Evolutionary conservation across 2,797 vertebrate species (phyloP), one percentile per base, ranked within the genome.

Genomic region (Psittacula derbiana): DNA sequence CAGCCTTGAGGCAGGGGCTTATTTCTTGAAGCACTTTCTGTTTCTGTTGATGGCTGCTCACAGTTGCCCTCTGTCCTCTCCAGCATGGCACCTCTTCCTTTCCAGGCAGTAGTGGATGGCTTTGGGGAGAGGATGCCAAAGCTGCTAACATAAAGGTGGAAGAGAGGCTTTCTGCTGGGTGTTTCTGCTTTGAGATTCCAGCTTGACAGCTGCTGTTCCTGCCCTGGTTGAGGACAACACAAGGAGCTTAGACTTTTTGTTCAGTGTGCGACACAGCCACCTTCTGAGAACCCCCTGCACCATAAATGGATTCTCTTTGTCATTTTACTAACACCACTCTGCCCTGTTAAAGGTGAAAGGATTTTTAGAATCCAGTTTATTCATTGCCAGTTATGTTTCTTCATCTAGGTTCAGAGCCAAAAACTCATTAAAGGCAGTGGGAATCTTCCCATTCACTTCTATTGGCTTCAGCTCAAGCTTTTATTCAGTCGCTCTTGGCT

Each of bases 381-480:
- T 87, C 64, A 33, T 19, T 58, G 31, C 57, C 86, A 30, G 82
- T 84, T 93, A 62, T 0, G 46, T 70, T 86, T 81, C 70, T 91
- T 72, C 49, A 28, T 81, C 61, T 43, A 50, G 49, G 30, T 94
- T 74, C 86, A 65, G 89, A 86, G 93, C 89, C 94, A 97, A 96
- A 96, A 93, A 25, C 92, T 96, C 93, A 96, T 95, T 96, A 95
- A 69, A 84, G 81, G 81, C 95, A 69, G 43, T 50, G 62, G 62
- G 93, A 95, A 95, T 96, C 91, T 94, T 94, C 89, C 87, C 75
- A 38, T 86, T 86, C 64, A 70, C 67, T 82, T n/a, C 50, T 61
- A 0, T 10, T 94, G 93, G 93, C 93, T 86, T 16, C 19, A 43
- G 80, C 57, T 92, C 95, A 94, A 91, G 91, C 66, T 86, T 83